Conservation (phyloP, 2,113 vertebrate species). For the Callipepla squamata region DNA sequence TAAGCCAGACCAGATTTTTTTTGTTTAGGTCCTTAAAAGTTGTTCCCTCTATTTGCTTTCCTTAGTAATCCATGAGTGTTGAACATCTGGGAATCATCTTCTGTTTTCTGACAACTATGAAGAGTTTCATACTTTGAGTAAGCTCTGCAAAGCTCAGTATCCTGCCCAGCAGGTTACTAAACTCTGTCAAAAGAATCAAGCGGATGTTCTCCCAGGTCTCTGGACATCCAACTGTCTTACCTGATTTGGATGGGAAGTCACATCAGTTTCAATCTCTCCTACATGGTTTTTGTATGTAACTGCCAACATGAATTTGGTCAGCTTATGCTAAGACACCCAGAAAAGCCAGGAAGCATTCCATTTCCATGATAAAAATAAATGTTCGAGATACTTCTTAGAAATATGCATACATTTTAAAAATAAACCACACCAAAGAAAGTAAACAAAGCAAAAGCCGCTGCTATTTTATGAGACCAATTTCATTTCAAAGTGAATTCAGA, state of each 20-base stretch:
- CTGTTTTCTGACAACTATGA: slow-evolving; percentile 19
- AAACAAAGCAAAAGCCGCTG: slow-evolving; percentile 38
- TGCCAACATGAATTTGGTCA: not conserved
- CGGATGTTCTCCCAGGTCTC: not conserved
- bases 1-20: slow-evolving; percentile 17
- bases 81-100: slow-evolving; percentile 57
- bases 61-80: slow-evolving; percentile 14
- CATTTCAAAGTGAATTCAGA: slow-evolving; percentile 21
- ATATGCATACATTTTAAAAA: slow-evolving; percentile 48
- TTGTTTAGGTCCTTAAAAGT: slow-evolving; percentile 37
- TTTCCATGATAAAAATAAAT: slow-evolving; percentile 31
- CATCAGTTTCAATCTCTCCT: not conserved
- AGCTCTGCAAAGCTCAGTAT: not conserved
- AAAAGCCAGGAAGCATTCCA: slow-evolving; percentile 45
- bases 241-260: not conserved
- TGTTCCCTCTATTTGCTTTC: slow-evolving; percentile 56
- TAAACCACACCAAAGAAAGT: slow-evolving; percentile 55
- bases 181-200: not conserved
- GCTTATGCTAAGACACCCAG: not conserved
- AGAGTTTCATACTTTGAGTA: slow-evolving; percentile 2
- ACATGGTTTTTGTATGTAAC: not conserved
- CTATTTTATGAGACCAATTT: slow-evolving; percentile 21
- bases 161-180: not conserved
- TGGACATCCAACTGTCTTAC: not conserved
- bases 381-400: slow-evolving; percentile 37